Base-by-base conservation (phyloP, 2,113 vertebrate species). In the Catharus fuscescens region DNA sequence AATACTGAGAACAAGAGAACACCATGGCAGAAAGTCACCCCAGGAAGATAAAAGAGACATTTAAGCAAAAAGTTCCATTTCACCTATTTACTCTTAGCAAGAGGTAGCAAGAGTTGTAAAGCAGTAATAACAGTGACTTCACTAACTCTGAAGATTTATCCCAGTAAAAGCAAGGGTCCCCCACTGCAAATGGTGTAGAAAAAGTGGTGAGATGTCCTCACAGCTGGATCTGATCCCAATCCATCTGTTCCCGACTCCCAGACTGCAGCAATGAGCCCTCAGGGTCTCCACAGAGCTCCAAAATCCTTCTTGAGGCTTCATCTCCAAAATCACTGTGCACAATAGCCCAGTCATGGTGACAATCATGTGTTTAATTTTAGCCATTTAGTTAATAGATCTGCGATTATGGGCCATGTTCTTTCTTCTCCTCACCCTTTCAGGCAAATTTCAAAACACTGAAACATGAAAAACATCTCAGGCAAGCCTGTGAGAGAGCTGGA, bases 11-110 rank as follows among this genome's bases (percentile, higher is more conserved):
- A 92, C 73, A 92, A 81, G 60, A 50, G 26, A 91, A 88, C 0
- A 4, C 76, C n/a, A 23, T 0, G 32, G 87, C 26, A 79, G 77
- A 84, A 44, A 62, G 2, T 54, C 62, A 45, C 56, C 47, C 44
- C n/a, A 36, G 77, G 64, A 91, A 89, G 76, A 95, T 78, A 86
- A 91, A 95, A 90, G 78, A 76, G 42, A 95, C 40, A 59, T 65
- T 94, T 47, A 65, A 74, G 65, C 14, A 86, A 66, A 66, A 92
- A 71, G 52, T 83, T 70, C 67, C 38, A 61, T 70, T 92, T 59
- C 82, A 73, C 19, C 1, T 56, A 44, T 60, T 88, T 90, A 70
- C 70, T 71, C 79, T 78, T 88, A 50, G 62, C 40, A 67, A 80
- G 64, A 74, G 64, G 52, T 80, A 52, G 69, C 42, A 77, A 60